These are phyloP conservation scores for Sciurus carolinensis DNA, from an alignment of 2,797 vertebrate genomes.

Conservation along the genomic window DNA sequence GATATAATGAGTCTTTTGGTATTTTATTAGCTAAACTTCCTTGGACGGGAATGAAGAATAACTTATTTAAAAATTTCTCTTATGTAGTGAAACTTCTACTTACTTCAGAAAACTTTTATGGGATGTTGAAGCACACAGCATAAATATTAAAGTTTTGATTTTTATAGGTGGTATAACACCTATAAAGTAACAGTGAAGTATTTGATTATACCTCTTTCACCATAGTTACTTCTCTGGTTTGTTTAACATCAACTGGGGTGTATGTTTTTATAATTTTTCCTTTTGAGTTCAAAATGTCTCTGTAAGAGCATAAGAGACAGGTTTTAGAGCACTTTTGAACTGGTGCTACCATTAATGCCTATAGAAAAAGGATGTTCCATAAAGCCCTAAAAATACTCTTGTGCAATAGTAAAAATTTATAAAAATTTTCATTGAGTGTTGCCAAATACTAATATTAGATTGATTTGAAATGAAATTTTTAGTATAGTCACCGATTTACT, in stretches of 20 bases:
- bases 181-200: not conserved
- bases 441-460: slow-evolving; percentile 18
- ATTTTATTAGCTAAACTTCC: slow-evolving; percentile 25
- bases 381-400: slow-evolving; percentile 56
- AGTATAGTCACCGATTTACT: slow-evolving; percentile 25
- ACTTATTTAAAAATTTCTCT: not conserved
- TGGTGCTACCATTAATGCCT: not conserved
- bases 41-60: slow-evolving; percentile 7
- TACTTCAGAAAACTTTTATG: slow-evolving; percentile 9
- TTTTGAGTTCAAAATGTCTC: slow-evolving; percentile 13
- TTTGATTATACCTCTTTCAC: not conserved
- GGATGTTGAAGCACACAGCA: not conserved
- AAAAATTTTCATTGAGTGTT: slow-evolving; percentile 20
- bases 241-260: not conserved
- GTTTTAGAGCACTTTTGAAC: not conserved
- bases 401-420: not conserved
- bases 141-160: slow-evolving; percentile 2
- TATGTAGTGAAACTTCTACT: not conserved
- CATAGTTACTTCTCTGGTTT: not conserved
- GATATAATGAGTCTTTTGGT: not conserved
- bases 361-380: slow-evolving; percentile 30
- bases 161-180: not conserved
- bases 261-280: slow-evolving; percentile 43
- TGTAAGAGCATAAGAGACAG: not conserved
- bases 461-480: slow-evolving; percentile 15